phyloP scores from a whole-genome alignment of 2,797 vertebrate species.

The Acanthis flammea region DNA sequence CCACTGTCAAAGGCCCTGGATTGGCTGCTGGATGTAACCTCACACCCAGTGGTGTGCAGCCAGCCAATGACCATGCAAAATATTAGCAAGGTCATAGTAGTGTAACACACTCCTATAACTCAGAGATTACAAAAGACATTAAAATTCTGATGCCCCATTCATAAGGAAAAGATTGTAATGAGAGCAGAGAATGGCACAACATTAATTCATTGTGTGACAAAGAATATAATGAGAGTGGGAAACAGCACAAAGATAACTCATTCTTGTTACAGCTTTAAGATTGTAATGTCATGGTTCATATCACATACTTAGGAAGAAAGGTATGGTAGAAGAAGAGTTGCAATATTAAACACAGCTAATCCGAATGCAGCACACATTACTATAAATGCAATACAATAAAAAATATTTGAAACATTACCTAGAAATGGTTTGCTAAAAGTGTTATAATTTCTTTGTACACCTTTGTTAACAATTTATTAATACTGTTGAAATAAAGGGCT shows the following conservation, averaged over 20 bases:
- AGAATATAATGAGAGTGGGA: slow-evolving; percentile 86
- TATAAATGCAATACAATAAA: slow-evolving; percentile 36
- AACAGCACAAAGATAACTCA: slow-evolving; percentile 86
- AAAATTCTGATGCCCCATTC: slow-evolving; percentile 83
- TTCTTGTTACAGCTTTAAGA: slow-evolving; percentile 83
- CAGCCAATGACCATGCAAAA: slow-evolving; percentile 76
- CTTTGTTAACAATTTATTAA: slow-evolving; percentile 17
- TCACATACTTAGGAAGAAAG: slow-evolving; percentile 79
- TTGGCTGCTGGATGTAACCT: slow-evolving; percentile 62
- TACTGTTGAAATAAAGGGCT: background rate
- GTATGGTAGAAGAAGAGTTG: slow-evolving; percentile 61
- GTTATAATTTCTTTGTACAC: slow-evolving; percentile 1
- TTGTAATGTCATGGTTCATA: slow-evolving; percentile 85
- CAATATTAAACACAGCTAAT: slow-evolving; percentile 65
- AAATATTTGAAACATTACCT: background rate
- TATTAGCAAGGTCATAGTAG: slow-evolving; percentile 79
- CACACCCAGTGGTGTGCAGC: slow-evolving; percentile 3
- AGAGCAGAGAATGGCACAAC: slow-evolving; percentile 81
- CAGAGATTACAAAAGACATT: slow-evolving; percentile 80
- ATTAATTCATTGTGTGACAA: slow-evolving; percentile 85
- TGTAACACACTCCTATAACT: slow-evolving; percentile 78
- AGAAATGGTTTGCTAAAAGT: slow-evolving; percentile 27
- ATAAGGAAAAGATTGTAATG: slow-evolving; percentile 83
- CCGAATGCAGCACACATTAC: slow-evolving; percentile 66
- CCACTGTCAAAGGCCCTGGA: slow-evolving; percentile 47